Evolutionary conservation across 2,113 vertebrate species (phyloP), one percentile per base, ranked within the genome.

Genomic region (Poeciliopsis turrubarensis): DNA sequence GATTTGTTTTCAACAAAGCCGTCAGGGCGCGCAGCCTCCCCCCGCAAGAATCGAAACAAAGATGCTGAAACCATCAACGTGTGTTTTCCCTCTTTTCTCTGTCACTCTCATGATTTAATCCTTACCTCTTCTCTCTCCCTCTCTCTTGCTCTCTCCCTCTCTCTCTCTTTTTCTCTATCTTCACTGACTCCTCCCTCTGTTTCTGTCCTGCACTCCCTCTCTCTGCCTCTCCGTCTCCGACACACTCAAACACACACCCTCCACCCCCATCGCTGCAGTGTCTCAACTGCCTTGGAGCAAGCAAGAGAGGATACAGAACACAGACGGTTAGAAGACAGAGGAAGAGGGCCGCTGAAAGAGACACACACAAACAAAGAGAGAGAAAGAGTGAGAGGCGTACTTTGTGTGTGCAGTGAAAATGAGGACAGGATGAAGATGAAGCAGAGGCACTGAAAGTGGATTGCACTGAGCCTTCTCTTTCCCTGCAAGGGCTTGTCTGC

Each of bases 251-350:
- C 89, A 88, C 89, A 91, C 93, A 86, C 92, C 92, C 92, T 93
- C 94, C 93, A 92, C 94, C 94, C 94, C 94, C 94, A 94, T 91
- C 89, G 92, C 94, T 94, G 94, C 94, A 94, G 94, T 94, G 93
- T 95, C 93, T 94, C 92, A 92, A 92, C 94, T 95, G 94, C 90
- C 93, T 94, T 72, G 86, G 89, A 95, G 94, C 94, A 94, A 94
- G 93, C 88, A 85, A 90, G 89, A 91, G 92, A 93, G 92, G 91
- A 94, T 94, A 94, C 86, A 89, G 91, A 91, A 89, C 91, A 89
- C 91, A 87, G 90, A 91, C 90, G 75, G 87, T 89, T 89, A 89
- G 86, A 90, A 90, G 88, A 84, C 73, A 84, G 85, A 86, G 75
- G 82, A 86, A 77, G 83, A 87, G 86, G 77, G 68, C 75, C 9